phyloP scores from a whole-genome alignment of 1,140 invertebrate genomes.

The Drosophila tani region DNA sequence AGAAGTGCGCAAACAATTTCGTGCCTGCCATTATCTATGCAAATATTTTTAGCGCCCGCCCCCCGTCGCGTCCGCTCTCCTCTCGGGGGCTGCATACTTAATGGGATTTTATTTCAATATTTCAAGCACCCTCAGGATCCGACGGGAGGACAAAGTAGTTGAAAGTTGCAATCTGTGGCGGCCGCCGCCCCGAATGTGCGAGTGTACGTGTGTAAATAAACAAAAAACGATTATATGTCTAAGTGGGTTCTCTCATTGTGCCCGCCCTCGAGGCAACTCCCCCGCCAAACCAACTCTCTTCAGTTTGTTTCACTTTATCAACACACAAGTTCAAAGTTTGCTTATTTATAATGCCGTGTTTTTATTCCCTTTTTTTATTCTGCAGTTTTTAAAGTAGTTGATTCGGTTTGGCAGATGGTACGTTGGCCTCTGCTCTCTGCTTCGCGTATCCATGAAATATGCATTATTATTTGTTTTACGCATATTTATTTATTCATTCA shows the following conservation, averaged over 20 bases:
- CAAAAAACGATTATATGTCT: slow-evolving; percentile 38
- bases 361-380: slow-evolving; percentile 5
- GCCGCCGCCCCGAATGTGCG: slow-evolving; percentile 1
- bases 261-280: slow-evolving; percentile 1
- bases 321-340: slow-evolving; percentile 26
- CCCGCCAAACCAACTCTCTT: not conserved
- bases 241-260: slow-evolving; percentile 31
- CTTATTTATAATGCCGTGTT: slow-evolving; percentile 21
- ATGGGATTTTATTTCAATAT: slow-evolving; percentile 78
- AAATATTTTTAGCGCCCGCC: slow-evolving; percentile 58
- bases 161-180: slow-evolving; percentile 58
- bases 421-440: slow-evolving; percentile 26
- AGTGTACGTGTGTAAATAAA: slow-evolving; percentile 23
- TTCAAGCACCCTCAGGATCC: slow-evolving; percentile 52
- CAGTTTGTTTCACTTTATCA: slow-evolving; percentile 20
- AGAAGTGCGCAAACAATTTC: slow-evolving; percentile 52
- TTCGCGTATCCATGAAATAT: slow-evolving; percentile 59
- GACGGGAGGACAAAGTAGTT: slow-evolving; percentile 39
- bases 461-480: slow-evolving; percentile 72
- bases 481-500: slow-evolving; percentile 77
- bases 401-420: slow-evolving; percentile 16
- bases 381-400: slow-evolving; percentile 2
- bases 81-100: slow-evolving; percentile 22
- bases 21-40: slow-evolving; percentile 63
- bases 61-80: not conserved